Conservation (phyloP, 92 coral and sea anemone genomes). For the Paramuricea clavata region DNA sequence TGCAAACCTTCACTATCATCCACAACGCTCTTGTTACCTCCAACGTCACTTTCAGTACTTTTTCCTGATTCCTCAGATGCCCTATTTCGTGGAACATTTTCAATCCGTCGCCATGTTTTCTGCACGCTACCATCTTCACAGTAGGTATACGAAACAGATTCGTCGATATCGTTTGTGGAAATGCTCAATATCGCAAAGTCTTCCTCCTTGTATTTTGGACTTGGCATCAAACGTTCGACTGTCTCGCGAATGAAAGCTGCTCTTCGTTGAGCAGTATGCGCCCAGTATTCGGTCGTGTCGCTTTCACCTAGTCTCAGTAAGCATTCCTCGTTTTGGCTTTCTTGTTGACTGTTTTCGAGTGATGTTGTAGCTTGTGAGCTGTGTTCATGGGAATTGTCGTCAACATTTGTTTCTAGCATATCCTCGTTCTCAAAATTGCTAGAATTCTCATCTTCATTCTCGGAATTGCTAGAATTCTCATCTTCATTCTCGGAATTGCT, state of each 20-base stretch:
- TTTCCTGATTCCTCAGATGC: neutral
- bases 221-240: slow-evolving; percentile 26
- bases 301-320: neutral
- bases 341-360: neutral
- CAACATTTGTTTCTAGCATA: neutral
- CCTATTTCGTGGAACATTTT: neutral
- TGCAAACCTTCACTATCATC: neutral
- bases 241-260: slow-evolving; percentile 1
- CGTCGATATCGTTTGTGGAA: neutral
- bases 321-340: neutral
- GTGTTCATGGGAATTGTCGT: neutral
- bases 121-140: slow-evolving; percentile 38
- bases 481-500: neutral
- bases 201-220: neutral
- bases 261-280: neutral
- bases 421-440: neutral
- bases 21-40: neutral
- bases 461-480: neutral
- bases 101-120: slow-evolving; percentile 30
- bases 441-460: neutral
- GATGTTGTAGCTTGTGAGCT: neutral
- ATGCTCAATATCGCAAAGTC: neutral
- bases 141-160: slow-evolving; percentile 36
- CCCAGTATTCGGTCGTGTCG: slow-evolving; percentile 10
- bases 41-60: neutral